Base-by-base conservation (phyloP, 1,140 invertebrate genomes). In the Halictus rubicundus region DNA sequence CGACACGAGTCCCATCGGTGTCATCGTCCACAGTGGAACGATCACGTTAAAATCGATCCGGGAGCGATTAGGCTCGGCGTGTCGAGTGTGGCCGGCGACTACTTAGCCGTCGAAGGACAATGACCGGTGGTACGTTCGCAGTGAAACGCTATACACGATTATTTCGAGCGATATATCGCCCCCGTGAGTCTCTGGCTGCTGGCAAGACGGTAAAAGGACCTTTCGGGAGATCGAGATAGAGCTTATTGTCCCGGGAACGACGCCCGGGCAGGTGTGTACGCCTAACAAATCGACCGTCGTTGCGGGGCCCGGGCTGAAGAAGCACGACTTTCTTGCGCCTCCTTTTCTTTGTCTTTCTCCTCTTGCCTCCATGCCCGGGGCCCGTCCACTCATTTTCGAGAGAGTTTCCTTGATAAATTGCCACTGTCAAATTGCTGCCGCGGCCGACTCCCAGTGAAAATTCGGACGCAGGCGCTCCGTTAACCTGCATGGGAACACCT, bases 171-270 rank as follows among this genome's bases (percentile, higher is more conserved):
- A 87, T 87, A 87, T 81, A 86, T 83, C 84, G 78, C 74, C 74
- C 78, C 84, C 75, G 84, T 78, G 85, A 86, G 78, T 14, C 49
- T n/a, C 72, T 76, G 85, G 81, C 78, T 81, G 81, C 85, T 86
- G 81, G 85, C 85, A 66, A 86, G 66, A 87, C 78, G 80, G 85
- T 87, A 86, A 87, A 84, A 81, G 85, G 85, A 86, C 85, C 85
- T 87, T 87, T 83, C 82, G 61, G 61, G 78, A 87, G 85, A 87
- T 87, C 85, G 84, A 87, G 85, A 87, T 87, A 87, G 84, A 86
- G 85, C 78, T 87, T 87, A 87, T 87, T 87, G 85, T 87, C 84
- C 84, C 60, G 84, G 49, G 70, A 82, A 87, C 84, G 84, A 86
- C 79, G 74, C 68, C 82, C n/a, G 84, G 81, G 84, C 85, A 87